Evolutionary conservation across 2,113 vertebrate species (phyloP).

Genomic region (Alligator mississippiensis): DNA sequence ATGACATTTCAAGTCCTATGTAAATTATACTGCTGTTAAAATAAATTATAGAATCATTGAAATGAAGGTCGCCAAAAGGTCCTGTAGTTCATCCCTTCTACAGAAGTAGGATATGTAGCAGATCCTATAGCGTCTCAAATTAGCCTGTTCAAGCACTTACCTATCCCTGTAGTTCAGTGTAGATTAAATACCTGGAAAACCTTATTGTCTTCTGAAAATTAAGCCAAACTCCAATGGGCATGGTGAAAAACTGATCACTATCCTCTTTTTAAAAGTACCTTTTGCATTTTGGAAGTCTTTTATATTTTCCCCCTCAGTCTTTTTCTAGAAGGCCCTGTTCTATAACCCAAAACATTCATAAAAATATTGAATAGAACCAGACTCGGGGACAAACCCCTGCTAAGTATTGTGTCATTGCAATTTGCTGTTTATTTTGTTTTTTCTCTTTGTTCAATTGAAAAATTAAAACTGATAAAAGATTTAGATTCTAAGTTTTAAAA

Average conservation of each 20-base stretch:
- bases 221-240: too few species aligned
- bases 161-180: too few species aligned
- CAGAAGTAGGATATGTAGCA: too few species aligned
- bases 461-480: constrained; percentile 45
- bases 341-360: background rate
- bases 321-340: background rate
- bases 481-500: constrained; percentile 59
- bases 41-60: too few species aligned
- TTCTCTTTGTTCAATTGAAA: constrained; percentile 7
- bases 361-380: background rate
- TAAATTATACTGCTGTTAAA: constrained; percentile 56
- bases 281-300: background rate
- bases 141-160: too few species aligned
- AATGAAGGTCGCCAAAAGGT: too few species aligned
- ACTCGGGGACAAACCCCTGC: background rate
- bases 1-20: constrained; percentile 34
- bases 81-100: too few species aligned
- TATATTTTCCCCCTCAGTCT: background rate
- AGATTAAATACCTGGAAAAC: too few species aligned
- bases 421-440: constrained; percentile 13
- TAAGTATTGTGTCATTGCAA: background rate
- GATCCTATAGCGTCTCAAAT: too few species aligned
- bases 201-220: too few species aligned
- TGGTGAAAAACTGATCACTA: too few species aligned
- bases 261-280: too few species aligned